These are phyloP conservation scores for Andrena dorsata DNA, from an alignment of 2,888 invertebrate species.

Conservation along the genomic window DNA sequence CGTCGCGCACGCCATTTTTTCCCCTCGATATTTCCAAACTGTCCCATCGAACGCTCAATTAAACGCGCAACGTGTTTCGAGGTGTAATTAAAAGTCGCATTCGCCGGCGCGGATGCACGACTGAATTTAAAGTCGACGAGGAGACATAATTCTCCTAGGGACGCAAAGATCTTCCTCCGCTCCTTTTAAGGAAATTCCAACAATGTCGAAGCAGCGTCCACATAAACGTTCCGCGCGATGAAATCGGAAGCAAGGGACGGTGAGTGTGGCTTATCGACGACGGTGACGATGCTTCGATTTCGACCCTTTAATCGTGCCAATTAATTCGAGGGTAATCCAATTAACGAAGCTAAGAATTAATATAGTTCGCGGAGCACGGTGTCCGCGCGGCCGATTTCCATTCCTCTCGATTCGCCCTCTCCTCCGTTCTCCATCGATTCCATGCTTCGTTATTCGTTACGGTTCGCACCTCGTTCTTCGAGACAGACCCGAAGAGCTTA, in stretches of 20 bases:
- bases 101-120: neutral
- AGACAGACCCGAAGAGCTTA: neutral
- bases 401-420: slow-evolving; percentile 16
- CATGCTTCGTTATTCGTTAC: slow-evolving; percentile 12
- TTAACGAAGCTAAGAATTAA: slow-evolving; percentile 72
- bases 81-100: slow-evolving; percentile 1
- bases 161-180: slow-evolving; percentile 4
- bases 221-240: slow-evolving; percentile 37
- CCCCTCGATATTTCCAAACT: slow-evolving; percentile 1
- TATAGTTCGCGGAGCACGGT: slow-evolving; percentile 57
- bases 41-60: slow-evolving; percentile 2
- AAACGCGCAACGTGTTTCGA: neutral
- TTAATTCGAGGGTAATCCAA: slow-evolving; percentile 76
- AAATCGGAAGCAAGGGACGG: neutral
- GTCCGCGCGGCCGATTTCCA: slow-evolving; percentile 46
- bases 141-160: neutral
- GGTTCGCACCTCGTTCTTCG: slow-evolving; percentile 5
- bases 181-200: slow-evolving; percentile 3
- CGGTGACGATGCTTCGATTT: slow-evolving; percentile 19
- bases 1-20: neutral
- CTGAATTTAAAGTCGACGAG: neutral
- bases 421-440: slow-evolving; percentile 7
- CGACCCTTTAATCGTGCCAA: slow-evolving; percentile 70
- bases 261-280: neutral
- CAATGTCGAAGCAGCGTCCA: slow-evolving; percentile 5